Evolutionary conservation across 2,888 invertebrate species (phyloP), one percentile per base, ranked within the genome.

Genomic region (Nipponacmea schrenckii): DNA sequence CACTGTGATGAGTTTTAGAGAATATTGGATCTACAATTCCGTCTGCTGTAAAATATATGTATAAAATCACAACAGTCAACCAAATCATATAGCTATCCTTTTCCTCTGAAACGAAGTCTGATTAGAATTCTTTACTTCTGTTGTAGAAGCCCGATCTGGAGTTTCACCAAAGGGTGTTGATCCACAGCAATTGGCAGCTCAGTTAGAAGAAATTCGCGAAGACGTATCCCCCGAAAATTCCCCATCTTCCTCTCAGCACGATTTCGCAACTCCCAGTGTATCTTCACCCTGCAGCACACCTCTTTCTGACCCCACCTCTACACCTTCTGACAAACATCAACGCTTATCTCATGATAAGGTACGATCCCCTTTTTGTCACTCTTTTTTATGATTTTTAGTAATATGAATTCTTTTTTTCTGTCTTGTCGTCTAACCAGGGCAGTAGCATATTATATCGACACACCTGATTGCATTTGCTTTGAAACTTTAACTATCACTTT

Each of bases 231-330:
- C 85, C 17, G 82, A 81, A 44, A 77, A 79, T 56, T 87, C 88
- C 20, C 86, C 85, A 26, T 83, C 85, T 62, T 86, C 86, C 24
- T 86, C 86, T 50, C 86, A 85, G 71, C 86, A 84, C 24, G 87
- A 86, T 62, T 84, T 81, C 73, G 81, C 83, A 70, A 85, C 85
- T n/a, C 84, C 86, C 31, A 84, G 85, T 68, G 79, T 84, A 69
- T 86, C 87, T 8, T 85, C 82, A 62, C 87, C 78, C 39, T 85
- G 83, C 72, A 87, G 86, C 78, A 85, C 87, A 12, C 84, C 85
- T 8, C 79, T 80, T 45, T 83, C 85, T n/a, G 85, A 85, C 68
- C 84, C 79, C 67, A 77, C 83, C 62, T 83, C 84, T 63, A 81
- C 83, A 15, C 81, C 84, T 12, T 84, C 85, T 0, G 84, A 84